Evolutionary conservation across 1,140 invertebrate genomes (phyloP).

Genomic region (Drosophila lacteicornis): DNA sequence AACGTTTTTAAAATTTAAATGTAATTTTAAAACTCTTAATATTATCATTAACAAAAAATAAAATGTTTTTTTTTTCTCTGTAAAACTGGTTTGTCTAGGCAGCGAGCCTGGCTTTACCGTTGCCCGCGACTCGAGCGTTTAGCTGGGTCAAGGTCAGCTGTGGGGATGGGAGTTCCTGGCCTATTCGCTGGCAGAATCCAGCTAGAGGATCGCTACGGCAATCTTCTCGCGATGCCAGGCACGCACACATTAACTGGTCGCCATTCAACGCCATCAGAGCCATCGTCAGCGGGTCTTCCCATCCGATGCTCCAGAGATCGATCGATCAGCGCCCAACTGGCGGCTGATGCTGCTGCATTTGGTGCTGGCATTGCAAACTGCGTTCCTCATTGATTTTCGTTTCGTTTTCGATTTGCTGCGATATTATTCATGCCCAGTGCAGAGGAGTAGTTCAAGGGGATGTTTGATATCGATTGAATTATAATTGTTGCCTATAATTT

Average conservation of each 20-base stretch:
- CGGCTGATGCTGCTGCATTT: slow-evolving; percentile 57
- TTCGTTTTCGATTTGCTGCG: slow-evolving; percentile 62
- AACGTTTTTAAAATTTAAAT: no score
- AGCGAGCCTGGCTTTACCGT: slow-evolving; percentile 67
- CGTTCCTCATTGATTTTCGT: slow-evolving; percentile 67
- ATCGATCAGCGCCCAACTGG: slow-evolving; percentile 49
- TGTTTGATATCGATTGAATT: no score
- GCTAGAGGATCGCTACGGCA: background rate
- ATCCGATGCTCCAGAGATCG: slow-evolving; percentile 34
- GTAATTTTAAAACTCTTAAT: no score
- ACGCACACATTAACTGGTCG: slow-evolving; percentile 60
- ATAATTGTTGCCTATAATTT: no score
- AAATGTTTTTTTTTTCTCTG: background rate
- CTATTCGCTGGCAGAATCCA: slow-evolving; percentile 30
- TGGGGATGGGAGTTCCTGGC: slow-evolving; percentile 27
- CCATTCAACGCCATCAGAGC: slow-evolving; percentile 48
- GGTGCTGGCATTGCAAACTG: slow-evolving; percentile 66
- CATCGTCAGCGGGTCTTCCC: background rate
- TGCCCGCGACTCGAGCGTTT: slow-evolving; percentile 36
- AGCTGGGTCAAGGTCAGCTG: slow-evolving; percentile 74
- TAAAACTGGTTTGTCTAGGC: slow-evolving; percentile 46
- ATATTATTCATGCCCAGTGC: slow-evolving; percentile 68
- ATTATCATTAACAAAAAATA: no score
- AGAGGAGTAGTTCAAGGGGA: background rate
- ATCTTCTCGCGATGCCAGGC: slow-evolving; percentile 50